phyloP scores from a whole-genome alignment of 2,797 vertebrate genomes.

The Geotrypetes seraphini region DNA sequence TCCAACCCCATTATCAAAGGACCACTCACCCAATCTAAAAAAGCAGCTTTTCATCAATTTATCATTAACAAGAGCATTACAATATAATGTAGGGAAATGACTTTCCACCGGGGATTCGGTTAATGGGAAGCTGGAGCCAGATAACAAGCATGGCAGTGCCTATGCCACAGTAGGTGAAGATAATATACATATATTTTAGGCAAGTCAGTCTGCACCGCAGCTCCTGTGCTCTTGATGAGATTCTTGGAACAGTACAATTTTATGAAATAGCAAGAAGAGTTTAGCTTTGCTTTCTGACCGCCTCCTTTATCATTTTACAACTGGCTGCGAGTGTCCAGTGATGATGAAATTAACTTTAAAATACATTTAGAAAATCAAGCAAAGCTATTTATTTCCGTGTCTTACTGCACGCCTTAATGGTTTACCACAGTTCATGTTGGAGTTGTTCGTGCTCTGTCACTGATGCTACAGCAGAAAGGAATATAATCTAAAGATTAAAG shows the following conservation, averaged over 20 bases:
- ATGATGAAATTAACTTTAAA: slow-evolving; percentile 15
- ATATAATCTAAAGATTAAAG: no score
- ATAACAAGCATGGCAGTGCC: slow-evolving; percentile 46
- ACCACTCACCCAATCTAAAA: slow-evolving; percentile 76
- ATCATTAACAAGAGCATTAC: slow-evolving; percentile 85
- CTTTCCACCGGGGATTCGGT: slow-evolving; percentile 63
- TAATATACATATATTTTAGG: slow-evolving; percentile 37
- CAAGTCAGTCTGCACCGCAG: slow-evolving; percentile 22
- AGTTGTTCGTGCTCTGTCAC: no score
- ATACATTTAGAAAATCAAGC: slow-evolving; percentile 16
- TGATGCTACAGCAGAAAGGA: no score
- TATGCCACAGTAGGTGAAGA: slow-evolving; percentile 42
- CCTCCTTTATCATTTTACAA: slow-evolving; percentile 11
- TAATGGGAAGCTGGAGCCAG: slow-evolving; percentile 59
- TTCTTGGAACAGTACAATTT: slow-evolving; percentile 14
- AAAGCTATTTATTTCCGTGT: slow-evolving; percentile 3
- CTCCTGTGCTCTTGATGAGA: slow-evolving; percentile 22
- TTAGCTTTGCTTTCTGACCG: slow-evolving; percentile 20
- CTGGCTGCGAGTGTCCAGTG: no score
- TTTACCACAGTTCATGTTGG: no score
- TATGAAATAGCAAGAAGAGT: slow-evolving; percentile 11
- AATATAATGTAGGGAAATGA: slow-evolving; percentile 66
- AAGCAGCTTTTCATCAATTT: slow-evolving; percentile 83
- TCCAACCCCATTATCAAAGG: slow-evolving; percentile 83
- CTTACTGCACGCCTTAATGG: no score